Base-by-base conservation (phyloP, 2,113 vertebrate genomes). In the Miniopterus natalensis region DNA sequence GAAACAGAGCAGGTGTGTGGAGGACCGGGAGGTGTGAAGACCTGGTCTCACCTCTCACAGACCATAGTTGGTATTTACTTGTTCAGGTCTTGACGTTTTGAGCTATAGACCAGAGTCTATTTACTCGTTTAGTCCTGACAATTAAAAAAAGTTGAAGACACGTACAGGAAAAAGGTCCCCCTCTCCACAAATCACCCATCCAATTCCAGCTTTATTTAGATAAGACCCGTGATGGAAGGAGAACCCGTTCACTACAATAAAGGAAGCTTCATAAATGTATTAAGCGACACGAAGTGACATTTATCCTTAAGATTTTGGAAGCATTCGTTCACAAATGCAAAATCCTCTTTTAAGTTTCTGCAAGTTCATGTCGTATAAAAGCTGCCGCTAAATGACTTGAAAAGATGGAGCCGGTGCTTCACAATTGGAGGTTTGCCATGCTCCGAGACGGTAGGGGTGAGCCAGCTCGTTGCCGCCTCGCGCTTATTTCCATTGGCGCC, bases 191-290 rank as follows among this genome's bases (percentile, higher is more conserved):
- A 20, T 89, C 86, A 47, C 12, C 49, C 94, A 40, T 79, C 77
- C 89, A 21, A 36, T 95, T 98, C 93, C 71, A 73, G 36, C 14
- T 89, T 85, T 89, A 63, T 45, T 66, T 93, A 45, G 11, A 36
- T 94, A 95, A 71, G 42, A 90, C 92, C 63, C 84, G 29, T 84
- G 75, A 86, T 68, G 13, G 96, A 90, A 90, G 71, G 2, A 78
- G 71, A 93, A 79, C 45, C 90, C 90, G 31, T 63, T 88, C 40
- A 95, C 31, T 96, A n/a, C 29, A 57, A 66, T 84, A 13, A 53
- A 73, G 96, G 77, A 80, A 84, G 74, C 2, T 84, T 91, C 1
- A 57, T 49, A 57, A 61, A 10, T 80, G 42, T 57, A 68, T 68
- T 73, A 68, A 88, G 36, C 81, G 1, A 40, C 51, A 23, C 14